Conservation (phyloP, 2,797 vertebrate genomes). For the Coccyzus lansbergi region DNA sequence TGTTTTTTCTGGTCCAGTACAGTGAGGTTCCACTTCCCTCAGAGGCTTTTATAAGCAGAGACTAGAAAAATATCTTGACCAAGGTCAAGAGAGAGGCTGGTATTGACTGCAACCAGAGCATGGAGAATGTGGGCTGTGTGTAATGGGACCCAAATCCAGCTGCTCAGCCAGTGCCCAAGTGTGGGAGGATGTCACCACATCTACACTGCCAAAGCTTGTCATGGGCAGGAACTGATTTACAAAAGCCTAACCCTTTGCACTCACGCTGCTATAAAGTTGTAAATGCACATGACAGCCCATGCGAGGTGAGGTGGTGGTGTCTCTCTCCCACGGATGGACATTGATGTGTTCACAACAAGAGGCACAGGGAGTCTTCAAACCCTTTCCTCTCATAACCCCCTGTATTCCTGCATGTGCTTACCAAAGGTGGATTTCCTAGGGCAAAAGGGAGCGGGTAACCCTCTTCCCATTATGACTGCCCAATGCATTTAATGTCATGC, state of each 20-base stretch:
- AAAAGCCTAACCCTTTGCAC: background rate
- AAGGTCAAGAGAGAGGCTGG: background rate
- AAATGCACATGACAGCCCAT: background rate
- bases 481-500: background rate
- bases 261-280: background rate
- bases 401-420: background rate
- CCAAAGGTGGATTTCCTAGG: background rate
- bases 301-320: background rate
- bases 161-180: background rate
- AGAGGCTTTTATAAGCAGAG: background rate
- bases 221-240: background rate
- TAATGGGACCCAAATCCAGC: background rate
- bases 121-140: background rate
- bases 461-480: background rate
- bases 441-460: background rate
- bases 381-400: background rate
- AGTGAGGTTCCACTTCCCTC: background rate
- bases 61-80: background rate
- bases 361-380: background rate
- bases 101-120: background rate
- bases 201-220: background rate
- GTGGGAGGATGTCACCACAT: background rate
- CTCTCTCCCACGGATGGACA: background rate
- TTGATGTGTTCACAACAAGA: background rate
- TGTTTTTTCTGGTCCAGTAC: background rate